These are phyloP conservation scores for Macrobrachium nipponense DNA, from an alignment of 1,140 invertebrate species.

Conservation along the genomic window DNA sequence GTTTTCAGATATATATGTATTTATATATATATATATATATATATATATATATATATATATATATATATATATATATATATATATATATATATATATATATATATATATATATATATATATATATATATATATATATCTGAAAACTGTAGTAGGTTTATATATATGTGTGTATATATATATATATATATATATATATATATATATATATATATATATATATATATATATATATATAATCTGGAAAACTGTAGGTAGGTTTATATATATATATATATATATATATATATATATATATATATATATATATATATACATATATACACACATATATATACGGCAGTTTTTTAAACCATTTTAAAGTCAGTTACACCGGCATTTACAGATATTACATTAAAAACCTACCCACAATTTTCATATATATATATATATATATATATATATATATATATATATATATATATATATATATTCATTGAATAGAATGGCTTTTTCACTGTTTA, in stretches of 20 bases:
- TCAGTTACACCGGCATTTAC: too few relatives aligned
- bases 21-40: background rate
- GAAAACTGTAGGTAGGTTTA: too few relatives aligned
- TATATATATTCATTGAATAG: too few relatives aligned
- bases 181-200: background rate
- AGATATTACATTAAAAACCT: too few relatives aligned
- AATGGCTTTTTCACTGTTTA: too few relatives aligned
- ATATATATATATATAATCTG: conserved; percentile 1
- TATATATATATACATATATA: conserved; percentile 12
- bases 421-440: conserved; percentile 11
- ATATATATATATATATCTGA: background rate
- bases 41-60: background rate
- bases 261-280: conserved; percentile 16
- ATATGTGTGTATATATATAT: background rate
- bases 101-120: background rate
- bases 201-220: conserved; percentile 20
- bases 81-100: background rate
- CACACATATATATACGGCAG: conserved; percentile 5
- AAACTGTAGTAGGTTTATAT: too few relatives aligned
- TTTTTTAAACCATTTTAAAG: too few relatives aligned
- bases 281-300: conserved; percentile 8
- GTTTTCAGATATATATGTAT: background rate
- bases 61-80: background rate
- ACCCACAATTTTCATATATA: too few relatives aligned
- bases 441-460: too few relatives aligned